Evolutionary conservation across 1,140 invertebrate species (phyloP), one percentile per base, ranked within the genome.

Genomic region (Drosophila guanche): DNA sequence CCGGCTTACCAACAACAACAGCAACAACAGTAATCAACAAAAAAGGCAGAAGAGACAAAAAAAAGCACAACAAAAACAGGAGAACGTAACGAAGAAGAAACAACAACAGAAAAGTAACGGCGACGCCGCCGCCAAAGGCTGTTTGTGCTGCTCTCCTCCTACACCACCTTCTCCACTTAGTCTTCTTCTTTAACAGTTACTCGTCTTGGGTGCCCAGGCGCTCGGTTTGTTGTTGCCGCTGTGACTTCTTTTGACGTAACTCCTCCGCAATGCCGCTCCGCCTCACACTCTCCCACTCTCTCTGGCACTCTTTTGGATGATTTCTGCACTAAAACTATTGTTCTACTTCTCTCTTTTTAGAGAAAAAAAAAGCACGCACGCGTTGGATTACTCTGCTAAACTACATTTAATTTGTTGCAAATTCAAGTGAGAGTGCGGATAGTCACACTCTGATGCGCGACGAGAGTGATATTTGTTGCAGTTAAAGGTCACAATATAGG

Each of bases 171-270:
- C n/a, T n/a, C 10, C 16, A 23, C 16, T 37, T 12, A 10, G 37
- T 25, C 29, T 67, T 16, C 48, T 67, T 42, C 48, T 67, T 67
- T 68, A 50, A 40, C 65, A 67, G 46, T 67, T 68, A 41, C 62
- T 43, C 40, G 58, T 56, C 56, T 57, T 61, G 55, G 47, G 65
- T 76, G 52, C 69, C 67, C n/a, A 57, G 43, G 56, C 42, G 55
- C 56, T 56, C 56, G 48, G 41, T 61, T 66, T 71, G 33, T 61
- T 61, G 59, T 57, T 76, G n/a, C 57, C 46, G 23, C 47, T 56
- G 52, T 60, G 65, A 74, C 79, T 76, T 54, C 67, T 75, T 79
- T 83, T 84, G 79, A 84, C 79, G 79, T 84, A 84, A 84, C 80
- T 86, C 76, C 80, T 86, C 76, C 68, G 62, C 72, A 72, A 60